Conservation (phyloP, 1,140 invertebrate species). For the Alviniconcha marisindica region DNA sequence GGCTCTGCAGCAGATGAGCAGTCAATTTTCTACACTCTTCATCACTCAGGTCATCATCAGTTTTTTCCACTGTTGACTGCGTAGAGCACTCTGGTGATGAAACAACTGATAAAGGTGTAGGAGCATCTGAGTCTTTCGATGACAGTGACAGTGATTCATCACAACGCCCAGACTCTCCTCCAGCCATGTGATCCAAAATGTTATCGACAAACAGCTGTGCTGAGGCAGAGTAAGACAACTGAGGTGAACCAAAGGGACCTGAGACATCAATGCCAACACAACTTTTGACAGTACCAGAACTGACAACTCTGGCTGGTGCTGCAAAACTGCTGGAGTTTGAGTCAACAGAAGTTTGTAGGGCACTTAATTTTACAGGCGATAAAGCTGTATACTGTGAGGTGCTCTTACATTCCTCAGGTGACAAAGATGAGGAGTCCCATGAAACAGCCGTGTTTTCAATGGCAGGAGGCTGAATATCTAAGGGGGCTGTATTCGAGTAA, state of each 20-base stretch:
- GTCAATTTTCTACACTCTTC: conserved; percentile 10
- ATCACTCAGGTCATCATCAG: background rate
- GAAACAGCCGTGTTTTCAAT: background rate
- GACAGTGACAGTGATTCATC: background rate
- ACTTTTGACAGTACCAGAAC: no score
- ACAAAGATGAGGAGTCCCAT: background rate
- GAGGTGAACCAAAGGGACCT: background rate
- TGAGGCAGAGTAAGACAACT: background rate
- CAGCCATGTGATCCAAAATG: conserved; percentile 2
- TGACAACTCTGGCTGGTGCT: no score
- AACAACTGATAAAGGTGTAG: background rate
- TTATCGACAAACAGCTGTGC: background rate
- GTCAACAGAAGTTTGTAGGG: no score
- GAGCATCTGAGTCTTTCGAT: background rate
- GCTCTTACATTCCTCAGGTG: background rate
- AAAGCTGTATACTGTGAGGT: background rate
- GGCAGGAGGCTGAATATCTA: background rate
- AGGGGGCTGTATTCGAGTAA: background rate
- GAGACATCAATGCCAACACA: no score
- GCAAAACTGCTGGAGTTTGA: no score
- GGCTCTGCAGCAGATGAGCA: background rate
- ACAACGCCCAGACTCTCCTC: background rate
- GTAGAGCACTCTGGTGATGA: background rate
- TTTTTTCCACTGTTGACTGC: background rate
- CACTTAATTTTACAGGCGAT: background rate